Evolutionary conservation across 2,888 invertebrate species (phyloP).

Genomic region (Calephelis perditalis): DNA sequence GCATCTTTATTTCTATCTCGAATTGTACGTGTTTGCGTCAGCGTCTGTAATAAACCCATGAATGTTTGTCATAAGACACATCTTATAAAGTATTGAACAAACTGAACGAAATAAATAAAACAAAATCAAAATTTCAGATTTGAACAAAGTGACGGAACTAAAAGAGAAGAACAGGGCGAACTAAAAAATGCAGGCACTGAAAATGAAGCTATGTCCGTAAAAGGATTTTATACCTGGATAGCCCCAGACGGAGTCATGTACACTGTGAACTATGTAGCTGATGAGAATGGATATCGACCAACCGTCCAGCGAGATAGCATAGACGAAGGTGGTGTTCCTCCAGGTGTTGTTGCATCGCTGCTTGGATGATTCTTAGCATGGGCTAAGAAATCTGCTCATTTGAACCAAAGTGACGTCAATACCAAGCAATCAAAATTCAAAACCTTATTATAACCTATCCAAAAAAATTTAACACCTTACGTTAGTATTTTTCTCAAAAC

Average conservation of each 20-base stretch:
- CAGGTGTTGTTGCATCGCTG: slow-evolving; percentile 48
- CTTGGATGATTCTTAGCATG: slow-evolving; percentile 30
- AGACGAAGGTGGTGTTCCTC: slow-evolving; percentile 46
- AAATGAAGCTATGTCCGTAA: slow-evolving; percentile 67
- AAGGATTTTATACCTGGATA: slow-evolving; percentile 47
- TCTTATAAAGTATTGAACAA: background rate
- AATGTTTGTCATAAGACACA: too few species aligned
- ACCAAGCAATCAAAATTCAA: too few species aligned
- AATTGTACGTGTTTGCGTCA: too few species aligned
- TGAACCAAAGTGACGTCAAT: slow-evolving; percentile 36
- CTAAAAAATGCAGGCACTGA: slow-evolving; percentile 72
- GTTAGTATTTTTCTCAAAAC: too few species aligned
- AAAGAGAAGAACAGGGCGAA: slow-evolving; percentile 66
- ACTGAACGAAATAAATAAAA: too few species aligned
- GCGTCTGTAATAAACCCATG: too few species aligned
- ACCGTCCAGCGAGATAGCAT: background rate
- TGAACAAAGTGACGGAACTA: slow-evolving; percentile 74
- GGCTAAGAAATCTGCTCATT: too few species aligned
- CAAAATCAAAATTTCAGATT: slow-evolving; percentile 41
- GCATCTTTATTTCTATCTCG: too few species aligned
- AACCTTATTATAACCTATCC: too few species aligned
- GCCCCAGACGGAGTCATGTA: slow-evolving; percentile 54
- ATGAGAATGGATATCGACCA: slow-evolving; percentile 55
- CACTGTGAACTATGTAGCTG: slow-evolving; percentile 55
- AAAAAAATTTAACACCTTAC: too few species aligned